Evolutionary conservation across 2,113 vertebrate species (phyloP), one percentile per base, ranked within the genome.

Genomic region (Elgaria multicarinata): DNA sequence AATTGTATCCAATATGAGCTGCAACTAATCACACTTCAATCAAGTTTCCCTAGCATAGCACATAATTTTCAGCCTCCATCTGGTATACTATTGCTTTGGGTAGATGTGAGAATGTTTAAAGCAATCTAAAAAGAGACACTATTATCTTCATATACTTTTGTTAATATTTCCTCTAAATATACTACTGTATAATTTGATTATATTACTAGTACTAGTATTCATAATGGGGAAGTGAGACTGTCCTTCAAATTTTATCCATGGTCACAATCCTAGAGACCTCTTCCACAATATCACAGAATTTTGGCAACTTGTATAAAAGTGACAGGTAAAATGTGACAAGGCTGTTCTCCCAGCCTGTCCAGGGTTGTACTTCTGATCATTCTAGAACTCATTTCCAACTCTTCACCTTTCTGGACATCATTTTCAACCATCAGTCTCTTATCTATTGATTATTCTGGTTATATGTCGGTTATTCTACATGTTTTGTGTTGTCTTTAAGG

Each of bases 1-100:
- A 67, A 72, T 3, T 8, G 64, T 8, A 91, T 86, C 55, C 76
- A 4, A 72, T 4, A 76, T 7, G 1, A 69, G 10, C 84, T 90
- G 64, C 69, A 90, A 85, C 33, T 76, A 0, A 78, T 91, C 76
- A 39, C 28, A 0, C 7, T 90, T 90, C 36, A 33, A 39, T 4
- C 24, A 85, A 20, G 6, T 86, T 85, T 83, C 90, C 14, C 9
- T 66, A 84, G 3, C 14, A 78, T 55, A 31, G 6, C 62, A 85
- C 39, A 85, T 77, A 44, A 75, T 86, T 94, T 91, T 87, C 53
- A 90, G 83, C 16, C 88, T 76, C 33, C 83, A 91, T 91, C 83
- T 93, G 71, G 66, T 87, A 81, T 1, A 86, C 64, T 4, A n/a
- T 18, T 33, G 9, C n/a, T 72, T 44, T 78, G 3, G 67, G 10